Percentiles rank a stretch among this genome's conserved stretches.
Evolutionary conservation across 1,140 invertebrate species (phyloP).

Genomic region (Temnothorax longispinosus): DNA sequence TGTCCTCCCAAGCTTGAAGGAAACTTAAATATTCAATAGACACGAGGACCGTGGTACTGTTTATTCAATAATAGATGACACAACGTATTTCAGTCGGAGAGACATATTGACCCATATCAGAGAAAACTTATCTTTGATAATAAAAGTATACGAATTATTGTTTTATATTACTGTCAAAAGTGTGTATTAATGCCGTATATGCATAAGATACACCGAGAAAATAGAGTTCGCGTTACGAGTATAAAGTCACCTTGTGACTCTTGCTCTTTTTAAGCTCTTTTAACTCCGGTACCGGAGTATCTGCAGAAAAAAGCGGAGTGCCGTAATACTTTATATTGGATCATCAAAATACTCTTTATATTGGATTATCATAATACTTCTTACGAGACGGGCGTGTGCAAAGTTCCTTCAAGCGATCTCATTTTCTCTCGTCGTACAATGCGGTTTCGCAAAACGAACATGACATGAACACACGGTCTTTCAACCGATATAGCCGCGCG

Average conservation of each 20-base stretch:
- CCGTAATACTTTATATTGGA: neutral
- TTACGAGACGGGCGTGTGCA: neutral
- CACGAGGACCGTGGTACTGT: neutral
- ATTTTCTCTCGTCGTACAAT: constrained; percentile 1
- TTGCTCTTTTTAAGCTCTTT: too few relatives aligned
- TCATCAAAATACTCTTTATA: neutral
- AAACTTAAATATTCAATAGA: neutral
- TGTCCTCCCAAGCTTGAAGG: neutral
- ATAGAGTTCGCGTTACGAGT: neutral
- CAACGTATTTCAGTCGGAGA: neutral
- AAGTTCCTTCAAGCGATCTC: neutral
- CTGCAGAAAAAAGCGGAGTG: neutral
- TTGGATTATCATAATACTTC: neutral
- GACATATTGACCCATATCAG: neutral
- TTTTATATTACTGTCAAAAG: constrained; percentile 15
- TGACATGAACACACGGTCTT: neutral
- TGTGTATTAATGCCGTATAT: neutral
- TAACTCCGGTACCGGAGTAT: neutral
- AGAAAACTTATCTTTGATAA: neutral
- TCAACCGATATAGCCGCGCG: neutral
- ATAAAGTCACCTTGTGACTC: neutral
- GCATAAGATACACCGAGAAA: neutral
- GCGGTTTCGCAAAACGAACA: constrained; percentile 1
- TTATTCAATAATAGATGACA: neutral
- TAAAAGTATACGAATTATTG: constrained; percentile 14